Evolutionary conservation across 2,888 invertebrate genomes (phyloP).

Genomic region (Linyphia triangularis): DNA sequence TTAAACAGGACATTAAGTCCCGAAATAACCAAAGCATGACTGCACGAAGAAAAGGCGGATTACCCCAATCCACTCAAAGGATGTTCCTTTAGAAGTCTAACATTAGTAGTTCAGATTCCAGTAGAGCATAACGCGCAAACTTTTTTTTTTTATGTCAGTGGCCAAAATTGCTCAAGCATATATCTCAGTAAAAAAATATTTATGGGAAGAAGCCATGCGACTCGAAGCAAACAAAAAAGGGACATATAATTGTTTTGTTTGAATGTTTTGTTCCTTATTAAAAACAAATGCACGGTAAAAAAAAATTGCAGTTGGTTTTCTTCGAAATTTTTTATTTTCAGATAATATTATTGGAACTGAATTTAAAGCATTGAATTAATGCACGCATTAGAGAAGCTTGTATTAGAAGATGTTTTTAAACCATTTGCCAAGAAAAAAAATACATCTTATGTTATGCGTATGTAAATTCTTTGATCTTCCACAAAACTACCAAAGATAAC

Average conservation of each 20-base stretch:
- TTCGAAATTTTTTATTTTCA: not conserved
- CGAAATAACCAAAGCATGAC: conserved; percentile 37
- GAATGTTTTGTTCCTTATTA: not conserved
- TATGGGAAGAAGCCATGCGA: not conserved
- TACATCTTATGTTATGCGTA: too few species aligned
- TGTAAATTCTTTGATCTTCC: too few species aligned
- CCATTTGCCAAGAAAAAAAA: too few species aligned
- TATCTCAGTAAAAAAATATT: not conserved
- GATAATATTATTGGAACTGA: too few species aligned
- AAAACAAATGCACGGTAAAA: not conserved
- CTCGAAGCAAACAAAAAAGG: not conserved
- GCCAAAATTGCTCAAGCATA: not conserved
- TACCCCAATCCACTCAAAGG: conserved; percentile 26
- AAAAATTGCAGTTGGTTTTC: not conserved
- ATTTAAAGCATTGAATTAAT: too few species aligned
- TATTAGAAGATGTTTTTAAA: too few species aligned
- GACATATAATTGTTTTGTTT: not conserved
- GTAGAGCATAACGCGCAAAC: not conserved
- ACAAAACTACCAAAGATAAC: too few species aligned
- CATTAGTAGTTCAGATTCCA: not conserved
- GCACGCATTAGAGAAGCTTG: too few species aligned
- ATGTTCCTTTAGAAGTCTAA: not conserved
- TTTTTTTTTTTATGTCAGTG: not conserved
- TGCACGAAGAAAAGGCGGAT: conserved; percentile 31
- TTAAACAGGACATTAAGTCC: conserved; percentile 38